Conservation (phyloP, 2,797 vertebrate genomes). For the Cyprinella venusta region DNA sequence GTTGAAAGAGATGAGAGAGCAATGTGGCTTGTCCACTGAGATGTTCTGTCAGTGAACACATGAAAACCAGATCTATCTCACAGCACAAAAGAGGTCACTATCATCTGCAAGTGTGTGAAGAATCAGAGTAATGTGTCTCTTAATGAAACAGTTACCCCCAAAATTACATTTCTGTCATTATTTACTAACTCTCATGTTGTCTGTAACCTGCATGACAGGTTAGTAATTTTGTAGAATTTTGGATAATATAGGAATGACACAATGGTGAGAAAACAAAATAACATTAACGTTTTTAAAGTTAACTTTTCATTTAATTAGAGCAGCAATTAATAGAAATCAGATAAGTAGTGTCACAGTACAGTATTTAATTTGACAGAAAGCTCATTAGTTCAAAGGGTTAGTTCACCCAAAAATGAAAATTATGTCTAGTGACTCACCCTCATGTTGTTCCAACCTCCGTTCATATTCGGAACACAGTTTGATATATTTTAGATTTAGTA, state of each 20-base stretch:
- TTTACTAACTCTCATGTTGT: neutral
- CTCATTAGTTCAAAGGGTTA: neutral
- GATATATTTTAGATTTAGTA: too few species aligned
- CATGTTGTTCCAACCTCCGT: too few species aligned
- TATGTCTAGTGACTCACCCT: too few species aligned
- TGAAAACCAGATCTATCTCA: conserved; percentile 11
- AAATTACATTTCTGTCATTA: neutral
- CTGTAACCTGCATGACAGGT: neutral
- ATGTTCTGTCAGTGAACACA: conserved; percentile 33
- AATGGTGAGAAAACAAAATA: neutral
- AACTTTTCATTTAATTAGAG: neutral
- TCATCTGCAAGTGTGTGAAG: neutral
- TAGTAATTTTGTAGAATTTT: neutral
- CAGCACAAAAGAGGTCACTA: neutral
- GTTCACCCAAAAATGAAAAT: too few species aligned
- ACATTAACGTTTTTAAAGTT: neutral
- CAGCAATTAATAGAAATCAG: neutral
- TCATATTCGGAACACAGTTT: too few species aligned
- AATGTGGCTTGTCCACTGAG: conserved; percentile 41
- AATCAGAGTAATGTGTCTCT: too few species aligned
- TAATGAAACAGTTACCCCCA: neutral
- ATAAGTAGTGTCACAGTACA: neutral
- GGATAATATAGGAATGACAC: neutral
- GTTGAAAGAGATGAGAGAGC: conserved; percentile 27
- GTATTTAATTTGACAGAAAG: neutral